phyloP scores from a whole-genome alignment of 2,888 invertebrate species.

The Diarsia rubi region DNA sequence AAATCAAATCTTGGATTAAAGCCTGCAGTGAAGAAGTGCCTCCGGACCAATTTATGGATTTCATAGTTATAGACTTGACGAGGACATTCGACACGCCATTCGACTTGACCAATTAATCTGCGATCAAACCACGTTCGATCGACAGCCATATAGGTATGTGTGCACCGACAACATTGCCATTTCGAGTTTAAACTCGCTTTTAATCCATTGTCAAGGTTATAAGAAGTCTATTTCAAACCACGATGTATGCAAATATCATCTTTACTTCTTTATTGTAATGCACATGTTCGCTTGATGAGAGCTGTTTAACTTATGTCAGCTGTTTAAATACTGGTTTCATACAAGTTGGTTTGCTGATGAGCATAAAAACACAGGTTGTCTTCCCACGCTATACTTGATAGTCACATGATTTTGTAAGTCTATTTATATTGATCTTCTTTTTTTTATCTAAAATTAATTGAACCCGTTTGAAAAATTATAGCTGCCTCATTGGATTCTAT shows the following conservation, averaged over 20 bases:
- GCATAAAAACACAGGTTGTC: constrained; percentile 11
- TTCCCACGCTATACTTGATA: constrained; percentile 29
- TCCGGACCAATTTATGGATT: neutral
- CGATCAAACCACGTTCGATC: neutral
- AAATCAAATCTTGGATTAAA: neutral
- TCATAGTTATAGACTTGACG: neutral
- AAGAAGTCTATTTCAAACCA: constrained; percentile 14
- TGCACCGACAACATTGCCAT: neutral
- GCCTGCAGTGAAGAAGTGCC: neutral
- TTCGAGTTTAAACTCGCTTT: neutral
- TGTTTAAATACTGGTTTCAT: constrained; percentile 37
- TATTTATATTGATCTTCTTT: constrained; percentile 21
- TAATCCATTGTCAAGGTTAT: constrained; percentile 33
- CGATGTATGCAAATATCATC: constrained; percentile 17
- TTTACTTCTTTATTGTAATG: constrained; percentile 4
- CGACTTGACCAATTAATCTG: neutral
- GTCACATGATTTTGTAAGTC: constrained; percentile 14
- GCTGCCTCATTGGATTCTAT: constrained; percentile 7
- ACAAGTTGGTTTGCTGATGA: constrained; percentile 14
- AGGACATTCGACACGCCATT: constrained; percentile 20
- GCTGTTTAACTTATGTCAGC: constrained; percentile 20
- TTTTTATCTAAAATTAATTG: constrained; percentile 27
- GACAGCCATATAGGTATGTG: neutral
- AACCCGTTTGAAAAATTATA: neutral
- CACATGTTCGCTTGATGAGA: constrained; percentile 20